These are phyloP conservation scores for Apostichopus californicus DNA, from an alignment of 35 echinoderm and acorn worm genomes.

Conservation along the genomic window DNA sequence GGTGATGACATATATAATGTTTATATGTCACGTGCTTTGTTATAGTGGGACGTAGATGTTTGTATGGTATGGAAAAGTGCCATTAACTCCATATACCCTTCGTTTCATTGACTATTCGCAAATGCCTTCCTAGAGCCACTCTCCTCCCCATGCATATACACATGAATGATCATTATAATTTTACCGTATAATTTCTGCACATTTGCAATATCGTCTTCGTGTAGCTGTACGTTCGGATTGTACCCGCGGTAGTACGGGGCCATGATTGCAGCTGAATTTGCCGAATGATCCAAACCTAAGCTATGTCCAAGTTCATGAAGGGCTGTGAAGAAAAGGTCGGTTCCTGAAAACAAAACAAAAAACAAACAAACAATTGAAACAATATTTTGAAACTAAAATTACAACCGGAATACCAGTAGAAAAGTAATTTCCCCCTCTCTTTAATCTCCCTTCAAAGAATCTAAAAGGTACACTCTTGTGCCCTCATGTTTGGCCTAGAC, in stretches of 20 bases:
- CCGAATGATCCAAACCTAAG: constrained; percentile 50
- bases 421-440: too few species aligned
- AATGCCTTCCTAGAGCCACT: too few species aligned
- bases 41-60: background rate
- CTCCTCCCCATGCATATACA: too few species aligned
- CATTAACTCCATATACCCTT: too few species aligned
- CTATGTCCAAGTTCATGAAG: constrained; percentile 59
- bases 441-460: too few species aligned
- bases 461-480: too few species aligned
- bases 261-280: constrained; percentile 32
- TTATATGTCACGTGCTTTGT: background rate
- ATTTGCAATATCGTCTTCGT: constrained; percentile 47
- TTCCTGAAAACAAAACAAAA: background rate
- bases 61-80: too few species aligned
- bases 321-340: constrained; percentile 38
- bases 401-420: too few species aligned
- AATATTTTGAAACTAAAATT: background rate
- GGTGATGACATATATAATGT: too few species aligned
- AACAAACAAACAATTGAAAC: too few species aligned
- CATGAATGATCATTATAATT: background rate
- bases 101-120: background rate
- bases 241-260: constrained; percentile 54
- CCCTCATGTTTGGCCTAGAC: too few species aligned
- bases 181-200: constrained; percentile 20
- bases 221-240: constrained; percentile 9